Evolutionary conservation across 2,797 vertebrate genomes (phyloP), one percentile per base, ranked within the genome.

Genomic region (Tenualosa thibaudeaui): DNA sequence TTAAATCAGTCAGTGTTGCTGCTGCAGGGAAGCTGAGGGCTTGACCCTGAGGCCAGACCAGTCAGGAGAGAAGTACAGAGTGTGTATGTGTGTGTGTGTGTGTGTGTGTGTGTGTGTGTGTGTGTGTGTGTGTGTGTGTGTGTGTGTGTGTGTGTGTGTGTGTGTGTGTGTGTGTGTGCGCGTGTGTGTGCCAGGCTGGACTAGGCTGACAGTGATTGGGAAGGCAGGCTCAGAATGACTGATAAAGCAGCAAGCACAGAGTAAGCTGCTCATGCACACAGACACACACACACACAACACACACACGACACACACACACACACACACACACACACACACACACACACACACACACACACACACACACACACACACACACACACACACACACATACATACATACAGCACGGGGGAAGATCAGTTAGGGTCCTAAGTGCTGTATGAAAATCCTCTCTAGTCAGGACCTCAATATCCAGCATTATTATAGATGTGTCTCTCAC

Each of bases 171-270:
- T 40, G 31, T 71, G 68, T 19, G 68, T 37, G 26, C 22, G 37
- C 43, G 68, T 31, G 65, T 71, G 24, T 40, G 58, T 24, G 58
- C 24, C 8, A 37, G 24, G 62, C 68, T 75, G 26, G 68, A 17
- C 68, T 75, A 78, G 53, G 84, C 43, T 65, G 65, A 87, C 49
- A 31, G 81, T 65, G 81, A 37, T 49, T 31, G 56, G 49, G 86
- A 81, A 54, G 19, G 60, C 13, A 46, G 46, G 54, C 54, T 62
- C 15, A 68, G 78, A 54, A 46, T 10, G 22, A 19, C 19, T 78
- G 1, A 51, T 83, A 24, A 85, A 46, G 15, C 26, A 24, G 26
- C 46, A 40, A 6, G 49, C 2, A 9, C n/a, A 26, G 50, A n/a
- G n/a, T 9, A 17, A 22, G 37, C 19, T 78, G 22, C 71, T 22